phyloP scores from a whole-genome alignment of 2,888 invertebrate species.

The Lycia hirtaria region DNA sequence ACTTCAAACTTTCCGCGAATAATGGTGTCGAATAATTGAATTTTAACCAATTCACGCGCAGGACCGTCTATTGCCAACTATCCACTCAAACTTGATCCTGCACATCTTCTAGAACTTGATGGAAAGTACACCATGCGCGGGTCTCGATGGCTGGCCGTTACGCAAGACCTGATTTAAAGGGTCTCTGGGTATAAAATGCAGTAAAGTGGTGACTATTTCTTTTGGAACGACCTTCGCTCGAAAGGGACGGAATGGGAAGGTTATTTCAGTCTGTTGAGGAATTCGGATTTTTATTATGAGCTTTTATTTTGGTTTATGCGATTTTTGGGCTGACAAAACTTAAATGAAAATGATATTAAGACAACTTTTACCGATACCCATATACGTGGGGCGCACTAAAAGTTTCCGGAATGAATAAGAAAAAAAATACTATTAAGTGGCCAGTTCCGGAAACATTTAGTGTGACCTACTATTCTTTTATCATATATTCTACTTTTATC shows the following conservation, averaged over 20 bases:
- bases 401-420: no score
- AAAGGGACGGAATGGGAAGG: conserved; percentile 4
- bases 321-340: no score
- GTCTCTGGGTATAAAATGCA: conserved; percentile 72
- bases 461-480: no score
- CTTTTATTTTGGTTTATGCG: not conserved
- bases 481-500: no score
- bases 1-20: conserved; percentile 66
- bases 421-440: no score
- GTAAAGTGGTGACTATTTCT: conserved; percentile 64
- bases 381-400: no score
- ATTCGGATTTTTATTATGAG: not conserved
- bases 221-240: conserved; percentile 44
- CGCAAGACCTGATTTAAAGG: conserved; percentile 59
- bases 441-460: no score
- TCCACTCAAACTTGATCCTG: conserved; percentile 46
- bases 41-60: conserved; percentile 70
- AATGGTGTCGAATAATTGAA: conserved; percentile 73
- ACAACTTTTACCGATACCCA: no score
- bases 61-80: conserved; percentile 49
- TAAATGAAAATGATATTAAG: no score
- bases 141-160: conserved; percentile 46
- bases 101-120: conserved; percentile 18
- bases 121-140: conserved; percentile 37
- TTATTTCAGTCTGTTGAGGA: conserved; percentile 6